phyloP scores from a whole-genome alignment of 30 jellyfish, hydroid and myxozoan genomes.

The Catostylus mosaicus region DNA sequence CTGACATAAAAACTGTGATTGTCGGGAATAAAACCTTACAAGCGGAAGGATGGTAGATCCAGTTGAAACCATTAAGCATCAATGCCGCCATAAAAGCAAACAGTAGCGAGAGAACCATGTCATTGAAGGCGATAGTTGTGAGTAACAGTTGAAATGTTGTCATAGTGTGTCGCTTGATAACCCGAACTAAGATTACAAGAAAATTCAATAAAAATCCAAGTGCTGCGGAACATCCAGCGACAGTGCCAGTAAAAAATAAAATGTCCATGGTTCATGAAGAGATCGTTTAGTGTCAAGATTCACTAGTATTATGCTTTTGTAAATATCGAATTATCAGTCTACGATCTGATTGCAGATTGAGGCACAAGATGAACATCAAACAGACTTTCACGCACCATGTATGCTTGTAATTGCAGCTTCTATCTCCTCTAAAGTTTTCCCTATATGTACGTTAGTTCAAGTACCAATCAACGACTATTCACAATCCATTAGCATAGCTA shows the following conservation, averaged over 20 bases:
- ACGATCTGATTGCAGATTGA: too few relatives aligned
- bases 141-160: slow-evolving; percentile 55
- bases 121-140: slow-evolving; percentile 49
- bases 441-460: too few relatives aligned
- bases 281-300: too few relatives aligned
- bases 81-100: slow-evolving; percentile 44
- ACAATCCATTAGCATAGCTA: too few relatives aligned
- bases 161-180: slow-evolving; percentile 7
- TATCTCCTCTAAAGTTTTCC: too few relatives aligned
- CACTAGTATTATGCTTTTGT: too few relatives aligned
- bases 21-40: slow-evolving; percentile 53
- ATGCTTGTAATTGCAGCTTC: too few relatives aligned
- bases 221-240: slow-evolving; percentile 34
- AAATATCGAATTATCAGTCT: too few relatives aligned
- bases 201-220: slow-evolving; percentile 37
- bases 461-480: too few relatives aligned
- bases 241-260: slow-evolving; percentile 10
- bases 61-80: slow-evolving; percentile 23
- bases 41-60: slow-evolving; percentile 62
- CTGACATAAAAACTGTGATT: slow-evolving; percentile 30
- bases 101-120: slow-evolving; percentile 45
- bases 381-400: too few relatives aligned
- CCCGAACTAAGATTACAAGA: slow-evolving; percentile 26
- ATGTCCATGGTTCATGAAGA: slow-evolving; percentile 33
- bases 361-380: too few relatives aligned